Conservation (phyloP, 2,113 vertebrate species). For the Istiophorus platypterus region DNA sequence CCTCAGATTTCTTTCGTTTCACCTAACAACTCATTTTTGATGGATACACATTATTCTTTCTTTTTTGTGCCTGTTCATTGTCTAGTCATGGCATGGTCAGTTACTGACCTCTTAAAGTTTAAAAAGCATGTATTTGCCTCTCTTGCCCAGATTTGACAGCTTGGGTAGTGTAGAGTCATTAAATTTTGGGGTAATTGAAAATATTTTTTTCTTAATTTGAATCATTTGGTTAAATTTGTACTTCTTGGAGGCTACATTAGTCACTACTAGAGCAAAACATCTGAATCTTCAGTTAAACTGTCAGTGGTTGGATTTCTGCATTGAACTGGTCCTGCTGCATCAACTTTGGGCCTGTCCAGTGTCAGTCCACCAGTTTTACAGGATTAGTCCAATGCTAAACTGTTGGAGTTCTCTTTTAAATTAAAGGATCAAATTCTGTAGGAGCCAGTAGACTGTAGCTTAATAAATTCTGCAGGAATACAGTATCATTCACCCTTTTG, state of each 20-base stretch:
- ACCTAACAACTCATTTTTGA: neutral
- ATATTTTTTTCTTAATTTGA: neutral
- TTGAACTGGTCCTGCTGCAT: neutral
- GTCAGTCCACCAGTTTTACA: neutral
- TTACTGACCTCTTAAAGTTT: neutral
- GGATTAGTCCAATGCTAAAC: neutral
- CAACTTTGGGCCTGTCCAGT: neutral
- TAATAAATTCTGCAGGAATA: too few relatives aligned
- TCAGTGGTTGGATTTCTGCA: neutral
- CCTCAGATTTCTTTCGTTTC: neutral
- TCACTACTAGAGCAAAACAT: too few relatives aligned
- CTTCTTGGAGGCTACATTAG: too few relatives aligned
- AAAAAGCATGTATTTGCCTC: neutral
- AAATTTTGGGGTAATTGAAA: neutral
- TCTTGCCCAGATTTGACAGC: neutral
- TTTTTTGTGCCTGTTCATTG: constrained; percentile 19
- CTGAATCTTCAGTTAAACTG: neutral
- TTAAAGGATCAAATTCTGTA: neutral
- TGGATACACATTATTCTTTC: neutral
- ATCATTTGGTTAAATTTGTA: neutral
- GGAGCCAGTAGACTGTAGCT: neutral
- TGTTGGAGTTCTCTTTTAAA: neutral
- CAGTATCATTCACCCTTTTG: too few relatives aligned
- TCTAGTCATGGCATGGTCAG: constrained; percentile 16
- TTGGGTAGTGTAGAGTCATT: too few relatives aligned